Percentiles rank a stretch among this genome's conserved stretches.
Conservation (phyloP, 2,797 vertebrate species). For the Chromobotia macracanthus region DNA sequence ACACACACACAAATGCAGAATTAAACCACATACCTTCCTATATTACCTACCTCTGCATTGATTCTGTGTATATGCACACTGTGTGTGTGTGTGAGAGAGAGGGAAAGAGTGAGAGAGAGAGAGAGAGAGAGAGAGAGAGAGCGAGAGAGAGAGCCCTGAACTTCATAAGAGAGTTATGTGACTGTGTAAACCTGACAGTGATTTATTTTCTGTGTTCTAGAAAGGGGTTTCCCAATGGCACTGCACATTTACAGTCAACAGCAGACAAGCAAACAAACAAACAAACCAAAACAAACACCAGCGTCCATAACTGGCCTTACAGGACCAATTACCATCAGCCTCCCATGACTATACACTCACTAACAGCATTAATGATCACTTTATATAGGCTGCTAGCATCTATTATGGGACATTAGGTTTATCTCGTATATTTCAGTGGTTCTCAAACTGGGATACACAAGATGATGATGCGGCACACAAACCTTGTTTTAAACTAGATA, state of each 20-base stretch:
- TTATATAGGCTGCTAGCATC: not conserved
- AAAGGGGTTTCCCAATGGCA: not conserved
- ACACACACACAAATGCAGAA: not conserved
- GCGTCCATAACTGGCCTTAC: not conserved
- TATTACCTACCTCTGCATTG: not conserved
- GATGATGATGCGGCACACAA: no score
- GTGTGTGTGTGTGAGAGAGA: not conserved
- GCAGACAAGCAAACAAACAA: not conserved
- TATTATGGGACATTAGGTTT: no score
- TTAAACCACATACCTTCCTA: not conserved
- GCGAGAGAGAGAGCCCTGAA: conserved; percentile 19
- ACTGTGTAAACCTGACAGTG: not conserved
- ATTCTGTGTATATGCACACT: not conserved
- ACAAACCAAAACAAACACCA: not conserved
- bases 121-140: no score
- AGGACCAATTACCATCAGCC: not conserved
- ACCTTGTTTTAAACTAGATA: no score
- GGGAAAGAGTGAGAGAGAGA: no score
- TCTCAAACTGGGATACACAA: no score
- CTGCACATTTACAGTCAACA: conserved; percentile 14
- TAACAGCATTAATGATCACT: not conserved
- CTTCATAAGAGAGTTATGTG: conserved; percentile 9
- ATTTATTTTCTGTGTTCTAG: conserved; percentile 1
- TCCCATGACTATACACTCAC: not conserved
- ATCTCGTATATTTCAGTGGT: no score